A percentile compares a stretch with the other conserved stretches of the same genome.
Conservation (phyloP, 2,113 vertebrate species). For the Eudyptes chrysolophus region DNA sequence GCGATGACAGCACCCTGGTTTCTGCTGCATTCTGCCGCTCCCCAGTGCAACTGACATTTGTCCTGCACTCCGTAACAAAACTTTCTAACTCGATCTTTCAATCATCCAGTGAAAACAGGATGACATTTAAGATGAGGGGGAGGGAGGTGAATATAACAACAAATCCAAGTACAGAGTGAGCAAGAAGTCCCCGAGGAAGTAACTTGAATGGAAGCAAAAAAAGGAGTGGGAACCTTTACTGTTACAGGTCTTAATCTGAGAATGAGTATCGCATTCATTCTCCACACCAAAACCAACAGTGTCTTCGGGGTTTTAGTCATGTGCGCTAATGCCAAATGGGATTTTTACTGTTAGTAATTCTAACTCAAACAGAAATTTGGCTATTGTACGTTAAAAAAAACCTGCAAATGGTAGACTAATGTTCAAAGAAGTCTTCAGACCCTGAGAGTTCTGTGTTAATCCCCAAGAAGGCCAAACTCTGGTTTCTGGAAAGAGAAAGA, state of each 20-base stretch:
- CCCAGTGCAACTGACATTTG: not conserved
- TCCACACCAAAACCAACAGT: not conserved
- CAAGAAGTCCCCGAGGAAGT: not conserved
- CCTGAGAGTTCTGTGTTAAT: not conserved
- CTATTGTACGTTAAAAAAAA: not conserved
- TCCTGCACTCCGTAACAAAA: not conserved
- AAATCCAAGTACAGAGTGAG: not conserved
- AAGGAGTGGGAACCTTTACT: not conserved
- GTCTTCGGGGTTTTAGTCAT: not conserved
- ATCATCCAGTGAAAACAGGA: not conserved
- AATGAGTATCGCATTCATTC: not conserved
- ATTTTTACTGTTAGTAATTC: not conserved
- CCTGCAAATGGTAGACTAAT: not conserved
- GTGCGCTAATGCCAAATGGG: accelerated
- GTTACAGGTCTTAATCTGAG: not conserved
- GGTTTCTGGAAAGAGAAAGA: not conserved
- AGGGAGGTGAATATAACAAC: not conserved
- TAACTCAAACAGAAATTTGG: not conserved
- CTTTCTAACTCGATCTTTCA: not conserved
- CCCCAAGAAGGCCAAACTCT: not conserved
- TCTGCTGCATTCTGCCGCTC: not conserved
- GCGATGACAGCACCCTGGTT: not conserved
- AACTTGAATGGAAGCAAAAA: not conserved
- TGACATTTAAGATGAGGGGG: not conserved
- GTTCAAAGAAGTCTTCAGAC: not conserved